phyloP scores from a whole-genome alignment of 2,888 invertebrate genomes.

The Trisateles emortualis region DNA sequence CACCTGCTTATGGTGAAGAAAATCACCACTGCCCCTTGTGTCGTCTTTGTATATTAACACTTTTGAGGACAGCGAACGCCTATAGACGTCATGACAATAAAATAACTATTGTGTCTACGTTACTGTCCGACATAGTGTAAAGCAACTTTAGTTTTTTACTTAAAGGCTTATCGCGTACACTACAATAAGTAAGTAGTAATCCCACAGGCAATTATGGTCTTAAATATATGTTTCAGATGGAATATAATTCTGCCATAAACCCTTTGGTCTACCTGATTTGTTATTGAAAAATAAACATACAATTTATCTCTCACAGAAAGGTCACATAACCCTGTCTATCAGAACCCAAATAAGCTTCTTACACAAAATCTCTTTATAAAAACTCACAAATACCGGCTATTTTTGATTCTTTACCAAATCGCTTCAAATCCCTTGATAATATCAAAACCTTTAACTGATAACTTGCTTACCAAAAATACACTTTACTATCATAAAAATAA shows the following conservation, averaged over 20 bases:
- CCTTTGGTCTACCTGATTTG: neutral
- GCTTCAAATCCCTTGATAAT: slow-evolving; percentile 76
- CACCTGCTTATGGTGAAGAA: too few species aligned
- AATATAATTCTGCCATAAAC: neutral
- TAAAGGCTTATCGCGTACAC: too few species aligned
- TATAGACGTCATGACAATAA: too few species aligned
- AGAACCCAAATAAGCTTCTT: slow-evolving; percentile 58
- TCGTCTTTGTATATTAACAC: too few species aligned
- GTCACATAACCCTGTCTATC: slow-evolving; percentile 50
- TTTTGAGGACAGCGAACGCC: too few species aligned
- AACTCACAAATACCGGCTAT: slow-evolving; percentile 56
- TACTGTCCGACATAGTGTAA: too few species aligned
- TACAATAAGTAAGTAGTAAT: too few species aligned
- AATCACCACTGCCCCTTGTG: too few species aligned
- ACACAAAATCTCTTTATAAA: slow-evolving; percentile 53
- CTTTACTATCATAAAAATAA: slow-evolving; percentile 23
- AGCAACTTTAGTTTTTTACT: too few species aligned
- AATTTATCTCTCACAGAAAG: slow-evolving; percentile 30
- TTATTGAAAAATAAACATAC: slow-evolving; percentile 22
- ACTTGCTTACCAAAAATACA: slow-evolving; percentile 9
- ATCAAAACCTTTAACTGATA: slow-evolving; percentile 65
- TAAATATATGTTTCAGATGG: neutral
- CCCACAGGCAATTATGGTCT: neutral
- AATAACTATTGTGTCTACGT: too few species aligned
- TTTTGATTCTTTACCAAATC: slow-evolving; percentile 75